Evolutionary conservation across 1,140 invertebrate genomes (phyloP).

Genomic region (Anastatus disparis): DNA sequence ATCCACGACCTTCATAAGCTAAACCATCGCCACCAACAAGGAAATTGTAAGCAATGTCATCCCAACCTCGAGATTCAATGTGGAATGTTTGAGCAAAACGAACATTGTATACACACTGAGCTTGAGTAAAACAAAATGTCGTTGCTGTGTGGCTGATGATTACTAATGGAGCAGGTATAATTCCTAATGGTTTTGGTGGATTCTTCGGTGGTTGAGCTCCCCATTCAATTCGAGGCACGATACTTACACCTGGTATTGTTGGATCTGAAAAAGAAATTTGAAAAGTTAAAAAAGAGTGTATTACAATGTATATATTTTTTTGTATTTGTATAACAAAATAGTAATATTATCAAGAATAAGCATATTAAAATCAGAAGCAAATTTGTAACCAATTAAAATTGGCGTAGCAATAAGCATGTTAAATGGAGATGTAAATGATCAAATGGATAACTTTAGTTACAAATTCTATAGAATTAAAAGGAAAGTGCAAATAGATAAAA

Average conservation of each 20-base stretch:
- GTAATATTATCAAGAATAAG: too few relatives aligned
- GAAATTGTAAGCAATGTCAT: constrained; percentile 54
- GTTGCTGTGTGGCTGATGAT: constrained; percentile 80
- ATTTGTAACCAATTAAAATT: too few relatives aligned
- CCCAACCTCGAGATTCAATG: constrained; percentile 75
- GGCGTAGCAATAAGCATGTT: too few relatives aligned
- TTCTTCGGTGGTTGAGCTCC: constrained; percentile 69
- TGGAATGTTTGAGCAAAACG: constrained; percentile 77
- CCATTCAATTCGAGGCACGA: constrained; percentile 72
- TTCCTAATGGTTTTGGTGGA: constrained; percentile 59
- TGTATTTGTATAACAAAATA: too few relatives aligned
- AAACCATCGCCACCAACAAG: constrained; percentile 79
- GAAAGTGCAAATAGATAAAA: too few relatives aligned
- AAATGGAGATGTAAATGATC: too few relatives aligned
- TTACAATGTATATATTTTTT: too few relatives aligned
- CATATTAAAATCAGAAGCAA: too few relatives aligned
- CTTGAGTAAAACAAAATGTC: constrained; percentile 66
- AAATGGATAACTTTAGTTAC: too few relatives aligned
- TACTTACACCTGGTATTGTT: constrained; percentile 45
- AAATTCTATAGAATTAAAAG: too few relatives aligned
- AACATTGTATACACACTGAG: constrained; percentile 67
- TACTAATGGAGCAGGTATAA: constrained; percentile 75
- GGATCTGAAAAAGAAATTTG: constrained; percentile 15
- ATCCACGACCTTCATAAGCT: constrained; percentile 81
- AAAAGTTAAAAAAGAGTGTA: too few relatives aligned